Conservation (phyloP, 1,140 invertebrate species). For the Zaprionus camerounensis region DNA sequence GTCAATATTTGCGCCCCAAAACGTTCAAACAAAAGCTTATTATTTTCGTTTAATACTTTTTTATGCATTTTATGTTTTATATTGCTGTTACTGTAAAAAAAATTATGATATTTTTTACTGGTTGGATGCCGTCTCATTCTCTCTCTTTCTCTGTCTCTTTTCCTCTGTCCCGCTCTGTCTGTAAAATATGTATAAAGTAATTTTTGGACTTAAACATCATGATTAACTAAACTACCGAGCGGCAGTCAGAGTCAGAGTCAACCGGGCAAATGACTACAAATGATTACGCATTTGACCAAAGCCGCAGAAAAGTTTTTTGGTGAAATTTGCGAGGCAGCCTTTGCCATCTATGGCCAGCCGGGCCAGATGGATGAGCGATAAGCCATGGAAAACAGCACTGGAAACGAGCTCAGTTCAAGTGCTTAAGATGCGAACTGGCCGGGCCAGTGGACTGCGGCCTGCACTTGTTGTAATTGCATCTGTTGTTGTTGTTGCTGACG, state of each 20-base stretch:
- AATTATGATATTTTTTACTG: not conserved
- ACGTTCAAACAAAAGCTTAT: slow-evolving; percentile 71
- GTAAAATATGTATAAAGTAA: slow-evolving; percentile 74
- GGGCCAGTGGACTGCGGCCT: slow-evolving; percentile 47
- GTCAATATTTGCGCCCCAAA: slow-evolving; percentile 80
- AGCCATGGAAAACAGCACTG: slow-evolving; percentile 57
- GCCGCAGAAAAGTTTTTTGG: slow-evolving; percentile 46
- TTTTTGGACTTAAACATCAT: slow-evolving; percentile 78
- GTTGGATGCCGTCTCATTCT: not conserved
- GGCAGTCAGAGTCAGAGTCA: slow-evolving; percentile 28
- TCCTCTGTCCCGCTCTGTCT: not conserved
- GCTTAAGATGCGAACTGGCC: slow-evolving; percentile 56
- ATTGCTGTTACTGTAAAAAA: slow-evolving; percentile 4
- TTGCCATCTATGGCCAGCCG: slow-evolving; percentile 45
- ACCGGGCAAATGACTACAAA: slow-evolving; percentile 73
- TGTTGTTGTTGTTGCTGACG: slow-evolving; percentile 36
- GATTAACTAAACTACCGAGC: slow-evolving; percentile 70
- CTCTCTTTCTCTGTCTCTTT: not conserved
- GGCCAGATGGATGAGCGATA: slow-evolving; percentile 49
- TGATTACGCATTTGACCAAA: slow-evolving; percentile 67
- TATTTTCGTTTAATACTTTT: slow-evolving; percentile 70
- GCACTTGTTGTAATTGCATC: slow-evolving; percentile 61
- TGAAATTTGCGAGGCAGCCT: slow-evolving; percentile 51
- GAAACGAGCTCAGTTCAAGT: slow-evolving; percentile 70
- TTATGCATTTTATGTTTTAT: slow-evolving; percentile 29